Evolutionary conservation across 2,113 vertebrate genomes (phyloP).

Genomic region (Eonycteris spelaea): DNA sequence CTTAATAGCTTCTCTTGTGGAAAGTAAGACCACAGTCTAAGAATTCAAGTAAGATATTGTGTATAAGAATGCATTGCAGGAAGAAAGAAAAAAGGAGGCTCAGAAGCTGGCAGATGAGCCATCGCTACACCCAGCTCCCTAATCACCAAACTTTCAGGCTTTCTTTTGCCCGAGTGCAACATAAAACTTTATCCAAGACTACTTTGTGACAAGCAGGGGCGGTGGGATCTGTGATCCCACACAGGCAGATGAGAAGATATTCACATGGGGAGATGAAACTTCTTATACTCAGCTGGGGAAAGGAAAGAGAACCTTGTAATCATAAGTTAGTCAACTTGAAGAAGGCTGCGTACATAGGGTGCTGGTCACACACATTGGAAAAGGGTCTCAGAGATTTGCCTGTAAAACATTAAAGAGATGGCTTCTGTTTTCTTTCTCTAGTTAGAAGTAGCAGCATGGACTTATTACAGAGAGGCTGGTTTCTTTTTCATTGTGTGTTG

Average conservation of each 20-base stretch:
- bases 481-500: neutral
- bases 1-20: neutral
- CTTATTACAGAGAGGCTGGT: neutral
- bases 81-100: neutral
- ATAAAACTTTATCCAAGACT: neutral
- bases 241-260: neutral
- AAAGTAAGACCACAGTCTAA: neutral
- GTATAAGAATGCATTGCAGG: neutral
- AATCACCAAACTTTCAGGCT: neutral
- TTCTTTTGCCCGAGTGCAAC: neutral
- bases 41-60: neutral
- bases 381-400: neutral
- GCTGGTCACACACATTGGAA: neutral
- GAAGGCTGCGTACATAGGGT: neutral
- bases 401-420: neutral
- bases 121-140: neutral
- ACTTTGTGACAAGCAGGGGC: neutral
- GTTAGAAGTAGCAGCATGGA: neutral
- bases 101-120: neutral
- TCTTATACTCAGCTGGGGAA: neutral
- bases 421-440: slow-evolving; percentile 2
- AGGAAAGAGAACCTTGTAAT: neutral
- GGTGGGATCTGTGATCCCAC: neutral
- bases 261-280: neutral
- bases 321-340: neutral